Evolutionary conservation across 2,888 invertebrate species (phyloP).

Genomic region (Romanomermis culicivorax): DNA sequence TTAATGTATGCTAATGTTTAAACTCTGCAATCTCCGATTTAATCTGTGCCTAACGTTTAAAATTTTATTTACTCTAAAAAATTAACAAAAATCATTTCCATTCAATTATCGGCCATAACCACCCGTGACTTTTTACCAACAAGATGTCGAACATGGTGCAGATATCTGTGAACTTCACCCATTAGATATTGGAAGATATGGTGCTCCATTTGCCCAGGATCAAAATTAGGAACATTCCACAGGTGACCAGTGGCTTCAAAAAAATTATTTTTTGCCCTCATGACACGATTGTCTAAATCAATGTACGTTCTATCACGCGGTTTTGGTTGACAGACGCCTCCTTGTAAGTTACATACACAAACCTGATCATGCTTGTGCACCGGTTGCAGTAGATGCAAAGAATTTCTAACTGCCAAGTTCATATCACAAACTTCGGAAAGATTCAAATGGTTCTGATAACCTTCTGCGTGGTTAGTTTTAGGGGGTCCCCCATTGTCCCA

Average conservation of each 20-base stretch:
- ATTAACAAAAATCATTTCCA: no score
- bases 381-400: background rate
- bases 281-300: background rate
- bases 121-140: no score
- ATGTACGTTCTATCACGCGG: background rate
- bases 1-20: no score
- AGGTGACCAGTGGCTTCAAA: background rate
- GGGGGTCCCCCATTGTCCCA: background rate
- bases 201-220: no score
- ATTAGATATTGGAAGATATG: no score
- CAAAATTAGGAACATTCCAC: background rate
- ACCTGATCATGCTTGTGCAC: background rate
- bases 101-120: no score
- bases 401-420: background rate
- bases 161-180: no score
- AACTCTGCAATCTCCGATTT: no score
- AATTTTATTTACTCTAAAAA: no score
- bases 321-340: background rate
- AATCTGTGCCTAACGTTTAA: no score
- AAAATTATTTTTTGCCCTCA: background rate
- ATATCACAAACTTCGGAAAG: background rate
- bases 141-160: no score
- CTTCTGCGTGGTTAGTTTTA: conserved; percentile 4
- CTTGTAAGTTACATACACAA: background rate
- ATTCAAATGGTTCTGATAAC: background rate